These are phyloP conservation scores for Antigone vipio DNA, from an alignment of 2,113 vertebrate genomes.

Conservation along the genomic window DNA sequence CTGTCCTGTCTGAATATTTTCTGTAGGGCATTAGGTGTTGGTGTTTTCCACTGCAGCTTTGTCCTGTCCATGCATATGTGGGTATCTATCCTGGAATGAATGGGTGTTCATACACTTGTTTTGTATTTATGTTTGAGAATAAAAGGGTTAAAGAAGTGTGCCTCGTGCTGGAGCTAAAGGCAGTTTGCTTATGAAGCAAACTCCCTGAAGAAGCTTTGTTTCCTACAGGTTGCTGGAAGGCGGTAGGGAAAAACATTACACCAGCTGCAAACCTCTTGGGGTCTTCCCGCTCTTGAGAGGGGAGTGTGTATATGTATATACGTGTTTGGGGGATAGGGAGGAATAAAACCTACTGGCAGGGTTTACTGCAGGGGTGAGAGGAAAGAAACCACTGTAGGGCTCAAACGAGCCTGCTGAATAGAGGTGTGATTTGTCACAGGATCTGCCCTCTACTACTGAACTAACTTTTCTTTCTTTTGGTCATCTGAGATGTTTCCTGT, in stretches of 20 bases:
- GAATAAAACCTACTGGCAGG: not conserved
- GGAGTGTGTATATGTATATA: not conserved
- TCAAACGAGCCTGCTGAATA: not conserved
- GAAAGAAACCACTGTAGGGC: not conserved
- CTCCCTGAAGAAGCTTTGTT: not conserved
- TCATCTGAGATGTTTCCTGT: not conserved
- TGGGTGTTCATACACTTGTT: not conserved
- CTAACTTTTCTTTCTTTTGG: not conserved
- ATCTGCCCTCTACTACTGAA: not conserved
- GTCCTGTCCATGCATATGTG: not conserved
- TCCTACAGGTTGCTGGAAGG: not conserved
- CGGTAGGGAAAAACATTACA: not conserved
- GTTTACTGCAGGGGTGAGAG: not conserved
- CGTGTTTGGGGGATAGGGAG: not conserved
- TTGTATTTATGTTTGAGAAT: not conserved
- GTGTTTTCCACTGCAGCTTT: not conserved
- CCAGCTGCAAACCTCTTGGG: not conserved
- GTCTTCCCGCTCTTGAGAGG: not conserved
- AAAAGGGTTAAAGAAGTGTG: not conserved
- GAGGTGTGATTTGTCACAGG: conserved; percentile 4
- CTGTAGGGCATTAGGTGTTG: not conserved
- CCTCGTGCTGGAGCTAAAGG: not conserved
- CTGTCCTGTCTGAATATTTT: not conserved
- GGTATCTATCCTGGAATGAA: not conserved
- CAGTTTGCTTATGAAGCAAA: not conserved